Conservation (phyloP, 2,113 vertebrate genomes). For the Grus americana region DNA sequence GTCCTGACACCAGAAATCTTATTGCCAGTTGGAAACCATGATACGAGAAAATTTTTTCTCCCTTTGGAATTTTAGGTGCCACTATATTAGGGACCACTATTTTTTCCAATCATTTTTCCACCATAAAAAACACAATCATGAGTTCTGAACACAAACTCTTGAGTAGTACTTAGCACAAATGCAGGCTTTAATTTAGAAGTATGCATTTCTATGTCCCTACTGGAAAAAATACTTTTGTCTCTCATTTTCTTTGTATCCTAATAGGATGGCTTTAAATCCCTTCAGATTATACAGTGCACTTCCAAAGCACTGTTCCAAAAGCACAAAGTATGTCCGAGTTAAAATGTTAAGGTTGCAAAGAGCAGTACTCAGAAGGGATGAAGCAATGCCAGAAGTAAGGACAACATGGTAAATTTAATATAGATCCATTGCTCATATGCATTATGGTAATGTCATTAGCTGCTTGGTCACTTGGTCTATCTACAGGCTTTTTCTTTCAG, state of each 20-base stretch:
- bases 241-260: not conserved
- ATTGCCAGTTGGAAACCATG: not conserved
- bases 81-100: not conserved
- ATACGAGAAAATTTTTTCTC: not conserved
- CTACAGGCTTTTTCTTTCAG: not conserved
- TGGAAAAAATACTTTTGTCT: not conserved
- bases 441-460: not conserved
- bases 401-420: not conserved
- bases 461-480: not conserved
- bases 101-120: not conserved
- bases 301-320: not conserved
- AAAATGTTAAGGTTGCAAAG: not conserved
- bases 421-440: not conserved
- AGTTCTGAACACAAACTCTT: not conserved
- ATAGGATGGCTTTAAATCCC: not conserved
- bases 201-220: not conserved
- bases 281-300: not conserved
- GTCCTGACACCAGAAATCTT: not conserved
- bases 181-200: not conserved
- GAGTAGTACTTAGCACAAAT: not conserved
- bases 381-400: not conserved
- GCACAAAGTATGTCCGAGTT: not conserved
- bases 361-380: not conserved
- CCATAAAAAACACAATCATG: not conserved
- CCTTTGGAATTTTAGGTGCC: not conserved